phyloP scores from a whole-genome alignment of 1,140 invertebrate species.

The Drosophila rhopaloa region DNA sequence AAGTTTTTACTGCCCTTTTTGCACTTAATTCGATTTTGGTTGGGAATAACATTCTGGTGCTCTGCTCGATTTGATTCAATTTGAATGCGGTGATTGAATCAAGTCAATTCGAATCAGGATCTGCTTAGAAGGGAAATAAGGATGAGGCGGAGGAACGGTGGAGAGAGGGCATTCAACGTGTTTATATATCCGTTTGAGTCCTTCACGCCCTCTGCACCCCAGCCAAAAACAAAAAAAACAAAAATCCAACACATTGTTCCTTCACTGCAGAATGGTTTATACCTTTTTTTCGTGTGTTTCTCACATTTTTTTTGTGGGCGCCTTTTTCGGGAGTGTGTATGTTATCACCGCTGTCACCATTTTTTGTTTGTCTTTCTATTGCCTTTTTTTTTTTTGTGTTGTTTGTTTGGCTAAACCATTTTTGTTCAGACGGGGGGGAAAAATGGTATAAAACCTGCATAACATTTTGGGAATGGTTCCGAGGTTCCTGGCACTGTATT shows the following conservation, averaged over 20 bases:
- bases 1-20: not conserved
- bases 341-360: conserved; percentile 74
- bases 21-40: conserved; percentile 11
- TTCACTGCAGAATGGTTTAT: conserved; percentile 23
- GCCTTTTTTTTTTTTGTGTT: conserved; percentile 21
- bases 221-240: too few relatives aligned
- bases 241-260: conserved; percentile 21
- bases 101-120: conserved; percentile 35
- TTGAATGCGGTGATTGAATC: conserved; percentile 21
- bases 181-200: conserved; percentile 27
- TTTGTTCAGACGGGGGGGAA: not conserved
- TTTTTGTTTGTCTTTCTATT: conserved; percentile 57
- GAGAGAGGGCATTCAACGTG: conserved; percentile 20
- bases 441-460: conserved; percentile 52
- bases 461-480: conserved; percentile 48
- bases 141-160: not conserved
- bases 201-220: conserved; percentile 11
- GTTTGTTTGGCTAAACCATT: conserved; percentile 45
- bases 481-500: conserved; percentile 22
- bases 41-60: conserved; percentile 1
- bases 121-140: not conserved
- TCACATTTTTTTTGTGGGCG: not conserved
- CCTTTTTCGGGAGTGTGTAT: conserved; percentile 32
- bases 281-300: not conserved
- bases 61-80: conserved; percentile 20